Evolutionary conservation across 2,888 invertebrate genomes (phyloP).

Genomic region (Synanthedon vespiformis): DNA sequence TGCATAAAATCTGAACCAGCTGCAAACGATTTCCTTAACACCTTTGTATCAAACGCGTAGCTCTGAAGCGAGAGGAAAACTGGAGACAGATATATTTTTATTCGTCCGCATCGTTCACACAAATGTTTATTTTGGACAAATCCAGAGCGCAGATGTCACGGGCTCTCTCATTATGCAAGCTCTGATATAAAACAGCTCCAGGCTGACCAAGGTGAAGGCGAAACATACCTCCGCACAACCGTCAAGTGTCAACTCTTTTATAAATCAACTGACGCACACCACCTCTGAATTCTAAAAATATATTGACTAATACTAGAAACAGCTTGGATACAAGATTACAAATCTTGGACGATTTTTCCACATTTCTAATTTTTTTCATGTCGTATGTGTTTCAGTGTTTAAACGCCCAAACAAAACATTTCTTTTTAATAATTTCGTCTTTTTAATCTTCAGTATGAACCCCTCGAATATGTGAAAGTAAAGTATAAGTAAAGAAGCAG

Average conservation of each 20-base stretch:
- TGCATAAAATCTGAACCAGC: constrained; percentile 6
- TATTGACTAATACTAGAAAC: constrained; percentile 5
- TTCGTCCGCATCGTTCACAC: constrained; percentile 45
- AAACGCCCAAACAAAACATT: too few relatives aligned
- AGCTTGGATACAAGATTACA: constrained; percentile 1
- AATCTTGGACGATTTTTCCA: not conserved
- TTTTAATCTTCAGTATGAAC: too few relatives aligned
- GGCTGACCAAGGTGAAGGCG: constrained; percentile 60
- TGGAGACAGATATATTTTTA: constrained; percentile 38
- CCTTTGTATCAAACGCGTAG: not conserved
- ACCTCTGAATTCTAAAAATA: constrained; percentile 24
- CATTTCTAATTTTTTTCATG: not conserved
- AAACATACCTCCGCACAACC: constrained; percentile 23
- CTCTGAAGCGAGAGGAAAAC: not conserved
- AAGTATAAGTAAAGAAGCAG: too few relatives aligned
- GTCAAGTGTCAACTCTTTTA: constrained; percentile 46
- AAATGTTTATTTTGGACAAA: constrained; percentile 53
- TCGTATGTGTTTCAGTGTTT: not conserved
- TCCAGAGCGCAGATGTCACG: constrained; percentile 41
- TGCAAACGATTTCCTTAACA: not conserved
- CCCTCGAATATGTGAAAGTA: too few relatives aligned
- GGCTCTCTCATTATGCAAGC: constrained; percentile 46
- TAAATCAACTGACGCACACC: constrained; percentile 47
- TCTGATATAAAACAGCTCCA: constrained; percentile 47
- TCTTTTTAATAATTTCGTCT: too few relatives aligned